Evolutionary conservation across 1,140 invertebrate genomes (phyloP).

Genomic region (Cyclina sinensis): DNA sequence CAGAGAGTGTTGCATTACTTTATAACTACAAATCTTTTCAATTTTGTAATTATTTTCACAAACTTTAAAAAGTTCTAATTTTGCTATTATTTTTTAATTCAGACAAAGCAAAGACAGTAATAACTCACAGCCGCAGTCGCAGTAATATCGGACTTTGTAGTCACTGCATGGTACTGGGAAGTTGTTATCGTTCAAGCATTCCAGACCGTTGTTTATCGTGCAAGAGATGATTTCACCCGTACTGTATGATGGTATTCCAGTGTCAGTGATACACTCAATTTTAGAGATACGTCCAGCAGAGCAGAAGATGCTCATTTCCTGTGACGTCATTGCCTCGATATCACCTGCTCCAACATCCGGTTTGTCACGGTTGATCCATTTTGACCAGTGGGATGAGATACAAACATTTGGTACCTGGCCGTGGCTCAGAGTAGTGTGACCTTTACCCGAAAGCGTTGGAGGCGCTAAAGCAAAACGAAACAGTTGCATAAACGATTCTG

Average conservation of each 20-base stretch:
- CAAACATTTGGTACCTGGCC: not conserved
- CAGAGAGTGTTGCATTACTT: too few species aligned
- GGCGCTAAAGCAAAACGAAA: slow-evolving; percentile 10
- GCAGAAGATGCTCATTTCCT: slow-evolving; percentile 70
- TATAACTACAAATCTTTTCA: not conserved
- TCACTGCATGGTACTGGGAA: slow-evolving; percentile 83
- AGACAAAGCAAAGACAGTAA: not conserved
- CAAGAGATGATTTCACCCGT: slow-evolving; percentile 83
- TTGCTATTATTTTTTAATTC: too few species aligned
- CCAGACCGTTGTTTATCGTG: slow-evolving; percentile 83
- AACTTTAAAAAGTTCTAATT: too few species aligned
- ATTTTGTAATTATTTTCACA: too few species aligned
- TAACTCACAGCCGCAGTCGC: slow-evolving; percentile 83
- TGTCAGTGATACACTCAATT: slow-evolving; percentile 59
- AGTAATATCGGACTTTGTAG: slow-evolving; percentile 87
- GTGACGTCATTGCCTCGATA: slow-evolving; percentile 72
- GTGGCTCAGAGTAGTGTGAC: not conserved
- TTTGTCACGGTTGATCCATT: slow-evolving; percentile 75
- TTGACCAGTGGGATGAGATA: slow-evolving; percentile 64
- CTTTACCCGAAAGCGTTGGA: not conserved
- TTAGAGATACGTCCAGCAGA: slow-evolving; percentile 13
- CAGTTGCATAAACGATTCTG: too few species aligned
- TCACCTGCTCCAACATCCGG: slow-evolving; percentile 72
- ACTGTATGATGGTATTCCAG: slow-evolving; percentile 69
- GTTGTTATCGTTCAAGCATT: slow-evolving; percentile 84